Percentiles rank a stretch among this genome's conserved stretches.
phyloP scores from a whole-genome alignment of 2,797 vertebrate genomes.

The Pipistrellus kuhlii region DNA sequence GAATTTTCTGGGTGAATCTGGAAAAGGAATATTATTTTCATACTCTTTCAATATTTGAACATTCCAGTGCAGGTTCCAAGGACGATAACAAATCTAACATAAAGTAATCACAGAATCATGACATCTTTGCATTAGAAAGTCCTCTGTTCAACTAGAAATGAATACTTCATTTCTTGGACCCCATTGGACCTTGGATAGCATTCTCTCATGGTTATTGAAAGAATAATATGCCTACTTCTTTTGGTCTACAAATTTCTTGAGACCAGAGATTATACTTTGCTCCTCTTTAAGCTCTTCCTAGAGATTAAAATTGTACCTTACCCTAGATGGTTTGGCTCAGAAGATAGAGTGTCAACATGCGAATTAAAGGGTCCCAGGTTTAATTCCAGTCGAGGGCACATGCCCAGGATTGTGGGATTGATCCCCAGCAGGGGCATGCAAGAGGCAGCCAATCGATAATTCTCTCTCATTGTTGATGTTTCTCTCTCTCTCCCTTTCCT shows the following conservation, averaged over 20 bases:
- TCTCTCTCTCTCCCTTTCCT: too few species aligned
- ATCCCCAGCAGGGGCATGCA: too few species aligned
- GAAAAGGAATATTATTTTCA: constrained; percentile 48
- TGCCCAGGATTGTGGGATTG: too few species aligned
- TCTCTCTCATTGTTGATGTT: too few species aligned
- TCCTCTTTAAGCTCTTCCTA: not conserved
- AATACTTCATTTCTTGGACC: not conserved
- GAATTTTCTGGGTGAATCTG: constrained; percentile 24
- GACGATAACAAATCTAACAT: constrained; percentile 18
- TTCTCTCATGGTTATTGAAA: constrained; percentile 20
- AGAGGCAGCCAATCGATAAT: too few species aligned
- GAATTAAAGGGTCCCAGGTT: too few species aligned
- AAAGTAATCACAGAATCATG: constrained; percentile 48
- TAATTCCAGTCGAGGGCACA: too few species aligned
- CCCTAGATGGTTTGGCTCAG: too few species aligned
- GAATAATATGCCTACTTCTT: not conserved
- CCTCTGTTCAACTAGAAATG: not conserved
- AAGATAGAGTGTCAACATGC: accelerated
- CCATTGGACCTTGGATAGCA: not conserved
- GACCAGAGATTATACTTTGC: not conserved
- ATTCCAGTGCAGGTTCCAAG: not conserved
- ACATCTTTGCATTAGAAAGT: constrained; percentile 43
- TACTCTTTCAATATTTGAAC: constrained; percentile 22
- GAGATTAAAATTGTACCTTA: not conserved
- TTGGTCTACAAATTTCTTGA: constrained; percentile 17